Evolutionary conservation across 2,888 invertebrate species (phyloP).

Genomic region (Agrilus biguttatus): DNA sequence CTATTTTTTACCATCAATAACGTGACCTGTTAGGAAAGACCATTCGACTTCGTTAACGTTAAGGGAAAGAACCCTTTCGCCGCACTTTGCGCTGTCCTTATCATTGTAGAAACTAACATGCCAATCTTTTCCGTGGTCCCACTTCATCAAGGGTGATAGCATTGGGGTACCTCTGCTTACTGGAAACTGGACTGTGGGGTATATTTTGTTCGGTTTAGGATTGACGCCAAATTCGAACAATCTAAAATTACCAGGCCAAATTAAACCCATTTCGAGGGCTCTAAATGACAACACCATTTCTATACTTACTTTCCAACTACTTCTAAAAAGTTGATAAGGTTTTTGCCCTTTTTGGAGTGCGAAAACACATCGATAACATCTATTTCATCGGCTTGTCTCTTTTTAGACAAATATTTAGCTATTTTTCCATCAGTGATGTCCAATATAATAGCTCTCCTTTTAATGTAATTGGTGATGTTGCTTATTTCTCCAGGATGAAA

Average conservation of each 20-base stretch:
- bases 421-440: too few relatives aligned
- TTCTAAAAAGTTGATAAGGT: too few relatives aligned
- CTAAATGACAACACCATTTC: too few relatives aligned
- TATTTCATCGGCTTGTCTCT: too few relatives aligned
- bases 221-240: conserved; percentile 65
- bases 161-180: conserved; percentile 77
- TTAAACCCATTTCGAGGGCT: too few relatives aligned
- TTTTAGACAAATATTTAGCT: too few relatives aligned
- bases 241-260: conserved; percentile 30
- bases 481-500: too few relatives aligned
- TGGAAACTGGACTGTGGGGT: conserved; percentile 62
- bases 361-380: too few relatives aligned
- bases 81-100: conserved; percentile 51
- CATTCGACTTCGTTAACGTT: conserved; percentile 49
- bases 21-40: conserved; percentile 63
- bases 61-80: conserved; percentile 47
- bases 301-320: too few relatives aligned
- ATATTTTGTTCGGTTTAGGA: conserved; percentile 59
- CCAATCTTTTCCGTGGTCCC: conserved; percentile 77
- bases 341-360: too few relatives aligned
- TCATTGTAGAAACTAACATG: conserved; percentile 52
- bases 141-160: conserved; percentile 68
- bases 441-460: too few relatives aligned
- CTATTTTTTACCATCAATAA: conserved; percentile 57
- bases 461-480: too few relatives aligned